A percentile compares a stretch with the other conserved stretches of the same genome.
Conservation (phyloP, 2,113 vertebrate genomes). For the Guaruba guarouba region DNA sequence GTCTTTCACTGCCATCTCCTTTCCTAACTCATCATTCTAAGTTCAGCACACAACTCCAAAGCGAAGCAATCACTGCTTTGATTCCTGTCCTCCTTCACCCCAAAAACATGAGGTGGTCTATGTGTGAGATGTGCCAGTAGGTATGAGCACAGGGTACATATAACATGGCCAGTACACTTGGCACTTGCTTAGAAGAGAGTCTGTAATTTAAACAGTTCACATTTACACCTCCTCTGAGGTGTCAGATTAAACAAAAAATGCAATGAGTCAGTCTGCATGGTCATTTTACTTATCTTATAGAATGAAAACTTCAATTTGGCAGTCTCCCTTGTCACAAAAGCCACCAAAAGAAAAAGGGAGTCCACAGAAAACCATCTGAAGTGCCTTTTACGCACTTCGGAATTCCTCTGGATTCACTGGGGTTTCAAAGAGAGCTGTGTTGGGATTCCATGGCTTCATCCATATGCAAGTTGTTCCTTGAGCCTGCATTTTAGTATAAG, state of each 20-base stretch:
- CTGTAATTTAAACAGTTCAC: neutral
- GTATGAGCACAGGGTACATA: accelerated
- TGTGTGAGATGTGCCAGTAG: neutral
- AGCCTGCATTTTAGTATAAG: neutral
- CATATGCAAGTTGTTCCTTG: neutral
- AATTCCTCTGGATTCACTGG: conserved; percentile 28
- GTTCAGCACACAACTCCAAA: neutral
- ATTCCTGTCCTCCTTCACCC: neutral
- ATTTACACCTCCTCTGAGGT: neutral
- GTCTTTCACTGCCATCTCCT: neutral
- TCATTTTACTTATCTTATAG: neutral
- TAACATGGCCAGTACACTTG: neutral
- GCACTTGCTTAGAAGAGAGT: neutral
- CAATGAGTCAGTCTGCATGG: neutral
- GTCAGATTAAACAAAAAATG: neutral
- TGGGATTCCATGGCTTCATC: neutral
- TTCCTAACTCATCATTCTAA: neutral
- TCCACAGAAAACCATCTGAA: neutral
- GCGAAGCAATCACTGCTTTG: neutral
- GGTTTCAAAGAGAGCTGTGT: neutral
- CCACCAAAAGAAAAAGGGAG: neutral
- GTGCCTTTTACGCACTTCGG: neutral
- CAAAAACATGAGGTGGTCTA: neutral
- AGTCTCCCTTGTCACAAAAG: neutral
- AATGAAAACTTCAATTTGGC: neutral